Conservation (phyloP, 2,113 vertebrate genomes). For the Oncorhynchus gorbuscha region DNA sequence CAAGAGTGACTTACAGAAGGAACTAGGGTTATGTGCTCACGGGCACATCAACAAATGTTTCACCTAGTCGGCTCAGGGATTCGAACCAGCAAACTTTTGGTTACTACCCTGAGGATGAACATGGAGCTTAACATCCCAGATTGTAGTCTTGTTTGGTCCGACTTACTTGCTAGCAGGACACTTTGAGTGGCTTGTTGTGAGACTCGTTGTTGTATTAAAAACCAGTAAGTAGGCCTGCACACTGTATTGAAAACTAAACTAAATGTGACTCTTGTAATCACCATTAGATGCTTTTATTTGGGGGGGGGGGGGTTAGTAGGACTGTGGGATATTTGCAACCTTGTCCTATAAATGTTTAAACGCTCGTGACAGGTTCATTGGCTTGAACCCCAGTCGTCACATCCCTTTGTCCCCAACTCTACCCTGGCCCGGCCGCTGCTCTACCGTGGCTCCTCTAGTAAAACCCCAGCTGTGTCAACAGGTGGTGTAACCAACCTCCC, state of each 20-base stretch:
- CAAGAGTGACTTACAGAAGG: too few relatives aligned
- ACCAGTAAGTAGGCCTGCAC: too few relatives aligned
- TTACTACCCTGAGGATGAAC: background rate
- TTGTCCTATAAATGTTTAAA: background rate
- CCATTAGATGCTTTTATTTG: too few relatives aligned
- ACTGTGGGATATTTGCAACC: background rate
- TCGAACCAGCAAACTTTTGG: background rate
- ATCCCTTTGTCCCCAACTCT: background rate
- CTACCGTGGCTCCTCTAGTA: background rate
- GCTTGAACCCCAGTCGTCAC: conserved; percentile 21
- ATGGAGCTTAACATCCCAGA: conserved; percentile 7
- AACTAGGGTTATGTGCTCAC: too few relatives aligned
- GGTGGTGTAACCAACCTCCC: conserved; percentile 1
- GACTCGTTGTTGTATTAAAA: too few relatives aligned
- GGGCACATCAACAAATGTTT: too few relatives aligned
- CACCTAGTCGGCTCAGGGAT: too few relatives aligned
- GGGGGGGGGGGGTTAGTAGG: too few relatives aligned
- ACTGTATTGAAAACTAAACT: too few relatives aligned
- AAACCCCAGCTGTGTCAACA: conserved; percentile 44
- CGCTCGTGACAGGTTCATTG: conserved; percentile 44
- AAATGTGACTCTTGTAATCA: too few relatives aligned
- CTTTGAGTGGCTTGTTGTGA: too few relatives aligned
- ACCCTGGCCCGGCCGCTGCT: conserved; percentile 13
- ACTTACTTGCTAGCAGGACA: too few relatives aligned
- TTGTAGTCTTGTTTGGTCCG: background rate